These are phyloP conservation scores for Tethya wilhelma DNA, from an alignment of 37 sponge, comb jelly and placozoan species.

Conservation along the genomic window DNA sequence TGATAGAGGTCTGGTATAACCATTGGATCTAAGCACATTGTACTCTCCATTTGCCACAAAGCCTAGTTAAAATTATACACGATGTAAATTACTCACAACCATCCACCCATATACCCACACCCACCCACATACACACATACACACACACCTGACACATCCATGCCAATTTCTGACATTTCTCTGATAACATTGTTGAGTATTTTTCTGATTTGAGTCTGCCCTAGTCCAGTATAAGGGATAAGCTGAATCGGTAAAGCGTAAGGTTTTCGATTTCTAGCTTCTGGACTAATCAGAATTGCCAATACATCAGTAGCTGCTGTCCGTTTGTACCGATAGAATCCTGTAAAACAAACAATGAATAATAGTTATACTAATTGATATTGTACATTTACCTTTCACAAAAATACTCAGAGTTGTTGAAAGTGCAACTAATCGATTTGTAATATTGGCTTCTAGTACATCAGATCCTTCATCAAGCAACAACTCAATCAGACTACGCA, in stretches of 20 bases:
- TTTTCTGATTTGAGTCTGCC: conserved; percentile 1
- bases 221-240: conserved; percentile 34
- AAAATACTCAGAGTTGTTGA: neutral
- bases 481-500: neutral
- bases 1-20: conserved; percentile 15
- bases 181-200: neutral
- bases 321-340: neutral
- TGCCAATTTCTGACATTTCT: neutral
- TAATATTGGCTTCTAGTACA: neutral
- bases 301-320: conserved; percentile 4
- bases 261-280: conserved; percentile 11
- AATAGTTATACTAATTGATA: neutral
- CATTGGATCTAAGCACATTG: neutral
- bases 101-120: neutral
- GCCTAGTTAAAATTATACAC: neutral
- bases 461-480: neutral
- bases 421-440: neutral
- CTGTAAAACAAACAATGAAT: neutral
- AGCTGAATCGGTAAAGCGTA: conserved; percentile 56
- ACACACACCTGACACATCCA: conserved; percentile 17
- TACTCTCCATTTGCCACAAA: conserved; percentile 18
- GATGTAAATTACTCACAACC: neutral
- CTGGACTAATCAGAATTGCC: conserved; percentile 44
- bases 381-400: neutral
- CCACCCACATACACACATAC: no score